A percentile compares a stretch with the other conserved stretches of the same genome.
Conservation (phyloP, 2,797 vertebrate species). For the Tarsius wallacei region DNA sequence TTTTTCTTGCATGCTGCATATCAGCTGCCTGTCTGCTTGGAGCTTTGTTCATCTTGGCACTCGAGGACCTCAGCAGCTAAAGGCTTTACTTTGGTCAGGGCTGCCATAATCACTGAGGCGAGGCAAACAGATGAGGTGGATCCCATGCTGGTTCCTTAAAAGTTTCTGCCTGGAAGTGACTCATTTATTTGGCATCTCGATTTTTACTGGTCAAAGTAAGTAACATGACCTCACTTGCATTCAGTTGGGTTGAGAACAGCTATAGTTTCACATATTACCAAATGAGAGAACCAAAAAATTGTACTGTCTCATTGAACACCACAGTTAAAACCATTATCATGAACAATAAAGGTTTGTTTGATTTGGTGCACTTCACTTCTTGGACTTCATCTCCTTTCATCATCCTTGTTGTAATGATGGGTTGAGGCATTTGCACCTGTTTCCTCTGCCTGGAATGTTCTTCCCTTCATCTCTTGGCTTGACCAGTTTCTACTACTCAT, state of each 20-base stretch:
- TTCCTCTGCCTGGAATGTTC: not conserved
- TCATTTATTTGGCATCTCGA: not conserved
- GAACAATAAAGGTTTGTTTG: not conserved
- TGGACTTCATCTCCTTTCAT: not conserved
- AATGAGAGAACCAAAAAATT: not conserved
- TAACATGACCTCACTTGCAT: not conserved
- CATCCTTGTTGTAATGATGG: not conserved
- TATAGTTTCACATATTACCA: not conserved
- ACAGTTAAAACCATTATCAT: not conserved
- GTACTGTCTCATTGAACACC: not conserved
- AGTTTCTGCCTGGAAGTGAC: not conserved
- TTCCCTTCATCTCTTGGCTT: not conserved
- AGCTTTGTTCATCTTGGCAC: not conserved
- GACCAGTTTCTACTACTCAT: not conserved
- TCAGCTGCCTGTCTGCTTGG: not conserved
- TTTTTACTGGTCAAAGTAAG: slow-evolving; percentile 8
- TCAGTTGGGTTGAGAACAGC: not conserved
- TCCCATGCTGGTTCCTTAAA: not conserved
- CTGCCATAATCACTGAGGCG: not conserved
- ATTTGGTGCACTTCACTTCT: not conserved
- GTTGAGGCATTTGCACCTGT: not conserved
- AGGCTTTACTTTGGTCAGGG: not conserved
- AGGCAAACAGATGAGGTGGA: not conserved
- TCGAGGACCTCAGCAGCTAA: not conserved
- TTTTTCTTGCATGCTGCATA: not conserved